Conservation (phyloP, 2,797 vertebrate genomes). For the Eremophila alpestris region DNA sequence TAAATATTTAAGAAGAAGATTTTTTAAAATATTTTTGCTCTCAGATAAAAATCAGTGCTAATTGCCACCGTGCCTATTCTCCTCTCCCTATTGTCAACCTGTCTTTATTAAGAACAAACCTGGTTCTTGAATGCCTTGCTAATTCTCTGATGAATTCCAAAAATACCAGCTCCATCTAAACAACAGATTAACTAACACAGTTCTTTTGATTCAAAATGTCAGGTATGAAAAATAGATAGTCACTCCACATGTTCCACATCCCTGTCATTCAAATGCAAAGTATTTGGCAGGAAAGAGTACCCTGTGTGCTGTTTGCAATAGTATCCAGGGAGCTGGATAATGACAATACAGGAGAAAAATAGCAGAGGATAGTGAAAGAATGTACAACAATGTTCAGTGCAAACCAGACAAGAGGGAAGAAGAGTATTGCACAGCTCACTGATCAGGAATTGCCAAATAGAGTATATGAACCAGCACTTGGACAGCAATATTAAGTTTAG, state of each 20-base stretch:
- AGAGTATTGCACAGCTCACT: neutral
- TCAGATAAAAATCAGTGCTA: neutral
- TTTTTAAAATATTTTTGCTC: neutral
- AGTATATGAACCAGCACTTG: neutral
- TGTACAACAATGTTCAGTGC: neutral
- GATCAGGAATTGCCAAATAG: neutral
- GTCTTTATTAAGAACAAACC: neutral
- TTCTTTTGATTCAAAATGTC: constrained; percentile 29
- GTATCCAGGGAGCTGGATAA: neutral
- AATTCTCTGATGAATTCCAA: neutral
- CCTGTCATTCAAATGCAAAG: neutral
- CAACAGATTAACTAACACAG: neutral
- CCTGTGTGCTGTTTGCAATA: neutral
- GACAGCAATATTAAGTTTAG: neutral
- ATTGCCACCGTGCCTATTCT: neutral
- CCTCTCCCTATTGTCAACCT: neutral
- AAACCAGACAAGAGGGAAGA: neutral
- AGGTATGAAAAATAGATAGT: constrained; percentile 15
- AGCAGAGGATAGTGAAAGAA: neutral
- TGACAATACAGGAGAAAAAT: neutral
- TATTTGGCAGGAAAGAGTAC: neutral
- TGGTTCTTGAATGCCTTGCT: neutral
- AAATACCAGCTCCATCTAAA: neutral
- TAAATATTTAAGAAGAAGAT: neutral
- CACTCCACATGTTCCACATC: neutral